These are phyloP conservation scores for Pemphigus obesinymphae DNA, from an alignment of 1,140 invertebrate genomes.

Conservation along the genomic window DNA sequence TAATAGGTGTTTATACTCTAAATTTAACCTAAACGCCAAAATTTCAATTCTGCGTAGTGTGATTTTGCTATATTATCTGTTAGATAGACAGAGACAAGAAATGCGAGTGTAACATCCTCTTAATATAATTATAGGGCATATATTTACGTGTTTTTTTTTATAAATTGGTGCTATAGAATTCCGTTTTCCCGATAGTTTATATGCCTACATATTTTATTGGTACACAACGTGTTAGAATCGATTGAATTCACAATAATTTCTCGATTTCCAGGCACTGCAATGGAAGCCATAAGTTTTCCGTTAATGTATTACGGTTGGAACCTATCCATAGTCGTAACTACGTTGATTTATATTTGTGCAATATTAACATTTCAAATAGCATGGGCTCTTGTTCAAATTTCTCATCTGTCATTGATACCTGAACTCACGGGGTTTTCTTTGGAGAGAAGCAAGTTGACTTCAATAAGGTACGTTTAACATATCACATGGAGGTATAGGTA, in stretches of 20 bases:
- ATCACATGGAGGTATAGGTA: no score
- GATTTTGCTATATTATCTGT: no score
- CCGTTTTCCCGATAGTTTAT: no score
- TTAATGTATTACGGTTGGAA: slow-evolving; percentile 72
- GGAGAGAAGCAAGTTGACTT: slow-evolving; percentile 71
- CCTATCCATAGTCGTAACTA: slow-evolving; percentile 55
- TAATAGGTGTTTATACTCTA: no score
- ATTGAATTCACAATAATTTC: not conserved
- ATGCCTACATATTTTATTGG: no score
- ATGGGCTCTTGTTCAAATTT: slow-evolving; percentile 86
- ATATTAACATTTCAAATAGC: slow-evolving; percentile 84
- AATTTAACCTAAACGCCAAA: no score
- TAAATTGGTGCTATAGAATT: no score
- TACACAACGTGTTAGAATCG: not conserved
- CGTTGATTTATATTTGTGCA: slow-evolving; percentile 69
- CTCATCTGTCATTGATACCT: slow-evolving; percentile 84
- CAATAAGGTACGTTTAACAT: slow-evolving; percentile 60
- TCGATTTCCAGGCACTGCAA: slow-evolving; percentile 56
- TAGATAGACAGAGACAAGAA: no score
- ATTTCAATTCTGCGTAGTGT: no score
- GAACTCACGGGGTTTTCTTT: slow-evolving; percentile 63
- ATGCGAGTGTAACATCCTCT: no score
- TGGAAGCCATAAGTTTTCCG: slow-evolving; percentile 67
- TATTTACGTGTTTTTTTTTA: no score
- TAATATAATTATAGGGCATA: no score